Conservation (phyloP, 2,888 invertebrate species). For the Andrena dorsata region DNA sequence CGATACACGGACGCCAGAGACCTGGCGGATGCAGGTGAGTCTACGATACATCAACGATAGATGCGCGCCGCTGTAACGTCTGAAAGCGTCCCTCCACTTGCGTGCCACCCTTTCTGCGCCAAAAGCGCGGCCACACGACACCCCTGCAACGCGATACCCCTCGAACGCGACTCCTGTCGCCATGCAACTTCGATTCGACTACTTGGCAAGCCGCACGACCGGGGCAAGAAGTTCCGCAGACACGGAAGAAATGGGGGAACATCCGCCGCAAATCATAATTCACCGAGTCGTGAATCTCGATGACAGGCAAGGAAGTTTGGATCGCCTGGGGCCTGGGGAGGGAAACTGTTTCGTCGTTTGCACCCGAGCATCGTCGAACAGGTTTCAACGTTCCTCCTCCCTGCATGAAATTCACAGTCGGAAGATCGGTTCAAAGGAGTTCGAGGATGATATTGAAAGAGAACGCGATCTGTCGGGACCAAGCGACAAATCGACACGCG, state of each 20-base stretch:
- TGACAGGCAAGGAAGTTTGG: conserved; percentile 1
- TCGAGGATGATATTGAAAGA: no score
- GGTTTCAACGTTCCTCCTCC: not conserved
- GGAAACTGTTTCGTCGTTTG: not conserved
- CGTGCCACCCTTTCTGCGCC: not conserved
- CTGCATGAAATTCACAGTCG: no score
- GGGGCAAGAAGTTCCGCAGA: not conserved
- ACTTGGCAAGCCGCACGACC: not conserved
- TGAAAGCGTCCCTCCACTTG: not conserved
- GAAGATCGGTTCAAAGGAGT: no score
- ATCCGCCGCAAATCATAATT: not conserved
- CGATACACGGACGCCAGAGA: not conserved
- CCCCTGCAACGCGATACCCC: not conserved
- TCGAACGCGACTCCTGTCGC: not conserved
- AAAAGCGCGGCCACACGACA: not conserved
- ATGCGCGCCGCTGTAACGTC: no score
- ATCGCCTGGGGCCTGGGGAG: not conserved
- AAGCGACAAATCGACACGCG: not conserved
- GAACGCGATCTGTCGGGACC: not conserved
- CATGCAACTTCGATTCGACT: not conserved
- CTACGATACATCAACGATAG: conserved; percentile 1
- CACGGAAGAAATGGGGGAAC: not conserved
- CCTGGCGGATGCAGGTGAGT: conserved; percentile 15
- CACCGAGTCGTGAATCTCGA: conserved; percentile 7
- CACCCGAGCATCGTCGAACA: not conserved